Conservation (phyloP, 2,113 vertebrate genomes). For the Phaethornis superciliosus region DNA sequence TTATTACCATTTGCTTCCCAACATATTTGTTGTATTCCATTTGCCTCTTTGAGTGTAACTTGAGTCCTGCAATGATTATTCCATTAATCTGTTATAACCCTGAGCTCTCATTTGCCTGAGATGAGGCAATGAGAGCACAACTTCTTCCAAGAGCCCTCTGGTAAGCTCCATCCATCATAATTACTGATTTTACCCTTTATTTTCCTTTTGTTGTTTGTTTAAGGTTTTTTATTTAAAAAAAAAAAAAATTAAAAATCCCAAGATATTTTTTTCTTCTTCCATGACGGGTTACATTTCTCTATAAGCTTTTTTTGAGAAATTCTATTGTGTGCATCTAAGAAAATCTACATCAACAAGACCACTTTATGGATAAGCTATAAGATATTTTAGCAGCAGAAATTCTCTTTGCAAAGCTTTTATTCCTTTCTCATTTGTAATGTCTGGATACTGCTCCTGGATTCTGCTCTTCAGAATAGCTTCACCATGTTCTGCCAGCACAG, state of each 20-base stretch:
- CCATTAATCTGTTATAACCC: neutral
- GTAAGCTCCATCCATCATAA: neutral
- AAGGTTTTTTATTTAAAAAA: neutral
- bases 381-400: neutral
- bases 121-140: neutral
- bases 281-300: neutral
- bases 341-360: neutral
- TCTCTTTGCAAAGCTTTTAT: neutral
- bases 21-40: neutral
- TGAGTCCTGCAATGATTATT: neutral
- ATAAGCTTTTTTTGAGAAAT: neutral
- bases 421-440: neutral
- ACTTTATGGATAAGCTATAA: neutral
- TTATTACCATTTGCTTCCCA: neutral
- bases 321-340: neutral
- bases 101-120: neutral
- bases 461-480: neutral
- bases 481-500: neutral
- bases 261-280: neutral
- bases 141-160: neutral
- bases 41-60: conserved; percentile 16
- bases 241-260: neutral
- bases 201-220: neutral
- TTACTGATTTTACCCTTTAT: neutral
- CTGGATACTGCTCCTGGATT: neutral